Conservation (phyloP, 1,140 invertebrate genomes). For the Aphis craccivora region DNA sequence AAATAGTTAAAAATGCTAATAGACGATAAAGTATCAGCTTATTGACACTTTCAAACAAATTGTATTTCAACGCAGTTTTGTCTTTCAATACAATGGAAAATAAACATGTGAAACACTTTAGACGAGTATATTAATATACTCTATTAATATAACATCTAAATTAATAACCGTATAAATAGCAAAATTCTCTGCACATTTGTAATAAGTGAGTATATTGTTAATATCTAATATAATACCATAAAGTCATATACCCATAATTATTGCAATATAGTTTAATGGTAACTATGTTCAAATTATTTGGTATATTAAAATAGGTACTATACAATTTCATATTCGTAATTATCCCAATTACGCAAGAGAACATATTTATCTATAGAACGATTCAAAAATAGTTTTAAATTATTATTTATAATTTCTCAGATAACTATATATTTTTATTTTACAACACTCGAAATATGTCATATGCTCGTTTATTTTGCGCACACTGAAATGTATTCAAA, state of each 20-base stretch:
- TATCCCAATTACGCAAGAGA: background rate
- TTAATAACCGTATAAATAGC: no score
- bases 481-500: background rate
- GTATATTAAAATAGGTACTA: background rate
- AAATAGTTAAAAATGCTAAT: slow-evolving; percentile 9
- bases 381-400: no score
- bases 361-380: background rate
- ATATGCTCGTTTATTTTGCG: no score
- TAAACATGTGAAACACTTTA: background rate
- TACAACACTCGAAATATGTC: background rate
- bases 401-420: no score
- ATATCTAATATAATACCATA: background rate
- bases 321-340: background rate
- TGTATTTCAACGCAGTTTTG: background rate
- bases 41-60: background rate
- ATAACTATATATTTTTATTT: background rate
- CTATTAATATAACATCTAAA: background rate
- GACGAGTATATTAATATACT: background rate
- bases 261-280: background rate
- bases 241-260: background rate
- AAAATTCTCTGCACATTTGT: no score
- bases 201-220: no score
- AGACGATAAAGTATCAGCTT: background rate
- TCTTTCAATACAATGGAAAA: background rate
- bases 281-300: background rate